A percentile compares a stretch with the other conserved stretches of the same genome.
Evolutionary conservation across 1,140 invertebrate species (phyloP).

Genomic region (Lepidurus packardi): DNA sequence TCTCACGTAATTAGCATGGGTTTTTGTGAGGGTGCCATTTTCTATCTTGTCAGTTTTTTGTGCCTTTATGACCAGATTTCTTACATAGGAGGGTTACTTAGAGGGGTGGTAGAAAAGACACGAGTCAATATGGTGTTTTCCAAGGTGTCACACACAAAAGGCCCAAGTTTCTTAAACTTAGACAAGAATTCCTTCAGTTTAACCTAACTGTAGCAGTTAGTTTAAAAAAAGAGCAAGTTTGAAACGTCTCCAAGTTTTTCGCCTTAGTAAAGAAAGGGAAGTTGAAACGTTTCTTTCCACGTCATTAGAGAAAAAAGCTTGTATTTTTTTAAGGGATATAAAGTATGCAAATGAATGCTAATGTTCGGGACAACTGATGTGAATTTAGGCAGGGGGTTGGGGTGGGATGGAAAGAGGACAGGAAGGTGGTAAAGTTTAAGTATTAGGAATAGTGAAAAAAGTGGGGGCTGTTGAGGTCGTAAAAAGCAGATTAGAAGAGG

Average conservation of each 20-base stretch:
- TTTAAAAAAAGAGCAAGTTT: background rate
- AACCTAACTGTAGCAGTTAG: background rate
- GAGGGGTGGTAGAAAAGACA: background rate
- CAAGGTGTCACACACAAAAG: too few relatives aligned
- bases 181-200: background rate
- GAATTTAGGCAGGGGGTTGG: background rate
- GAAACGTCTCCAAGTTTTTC: background rate
- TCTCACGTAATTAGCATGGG: background rate
- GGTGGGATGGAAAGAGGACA: background rate
- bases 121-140: too few relatives aligned
- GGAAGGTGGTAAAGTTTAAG: background rate
- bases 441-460: background rate
- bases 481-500: slow-evolving; percentile 14
- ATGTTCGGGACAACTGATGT: slow-evolving; percentile 21
- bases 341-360: slow-evolving; percentile 16
- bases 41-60: background rate
- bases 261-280: background rate
- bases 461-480: slow-evolving; percentile 3
- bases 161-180: background rate
- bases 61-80: background rate
- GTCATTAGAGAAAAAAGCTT: background rate
- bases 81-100: background rate
- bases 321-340: slow-evolving; percentile 10
- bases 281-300: background rate
- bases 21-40: background rate